phyloP scores from a whole-genome alignment of 2,888 invertebrate species.

The Belgica antarctica region DNA sequence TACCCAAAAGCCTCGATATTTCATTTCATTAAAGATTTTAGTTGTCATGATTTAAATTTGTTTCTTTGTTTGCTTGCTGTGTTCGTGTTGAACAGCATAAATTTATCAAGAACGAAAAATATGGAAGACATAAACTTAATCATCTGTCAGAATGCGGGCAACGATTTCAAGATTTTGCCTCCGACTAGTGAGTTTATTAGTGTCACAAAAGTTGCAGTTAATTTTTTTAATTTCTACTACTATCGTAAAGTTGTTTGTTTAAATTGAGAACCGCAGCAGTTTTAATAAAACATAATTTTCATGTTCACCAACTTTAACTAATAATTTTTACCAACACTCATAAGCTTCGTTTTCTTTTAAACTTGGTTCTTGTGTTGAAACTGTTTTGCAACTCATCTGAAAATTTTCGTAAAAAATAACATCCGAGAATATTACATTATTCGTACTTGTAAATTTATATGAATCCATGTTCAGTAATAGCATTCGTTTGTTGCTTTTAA shows the following conservation, averaged over 20 bases:
- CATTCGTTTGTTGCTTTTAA: neutral
- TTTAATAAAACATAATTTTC: too few species aligned
- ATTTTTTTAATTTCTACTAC: neutral
- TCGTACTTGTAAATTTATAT: too few species aligned
- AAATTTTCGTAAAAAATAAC: too few species aligned
- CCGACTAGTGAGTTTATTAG: neutral
- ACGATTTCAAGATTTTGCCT: slow-evolving; percentile 20
- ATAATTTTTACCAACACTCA: too few species aligned
- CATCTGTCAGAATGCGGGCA: slow-evolving; percentile 33
- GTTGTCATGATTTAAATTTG: neutral
- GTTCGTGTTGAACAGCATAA: neutral
- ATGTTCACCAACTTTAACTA: too few species aligned
- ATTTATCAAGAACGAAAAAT: neutral
- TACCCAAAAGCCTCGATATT: neutral
- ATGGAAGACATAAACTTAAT: slow-evolving; percentile 1
- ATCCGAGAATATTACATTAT: too few species aligned
- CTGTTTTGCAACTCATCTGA: too few species aligned
- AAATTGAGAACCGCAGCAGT: too few species aligned
- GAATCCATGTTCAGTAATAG: too few species aligned
- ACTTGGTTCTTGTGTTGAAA: too few species aligned
- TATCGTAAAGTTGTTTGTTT: slow-evolving; percentile 10
- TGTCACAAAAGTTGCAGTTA: neutral
- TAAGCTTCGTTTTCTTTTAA: too few species aligned
- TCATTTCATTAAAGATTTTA: slow-evolving; percentile 29
- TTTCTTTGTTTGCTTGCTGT: too few species aligned